Conservation (phyloP, 2,888 invertebrate species). For the Acrobasis suavella region DNA sequence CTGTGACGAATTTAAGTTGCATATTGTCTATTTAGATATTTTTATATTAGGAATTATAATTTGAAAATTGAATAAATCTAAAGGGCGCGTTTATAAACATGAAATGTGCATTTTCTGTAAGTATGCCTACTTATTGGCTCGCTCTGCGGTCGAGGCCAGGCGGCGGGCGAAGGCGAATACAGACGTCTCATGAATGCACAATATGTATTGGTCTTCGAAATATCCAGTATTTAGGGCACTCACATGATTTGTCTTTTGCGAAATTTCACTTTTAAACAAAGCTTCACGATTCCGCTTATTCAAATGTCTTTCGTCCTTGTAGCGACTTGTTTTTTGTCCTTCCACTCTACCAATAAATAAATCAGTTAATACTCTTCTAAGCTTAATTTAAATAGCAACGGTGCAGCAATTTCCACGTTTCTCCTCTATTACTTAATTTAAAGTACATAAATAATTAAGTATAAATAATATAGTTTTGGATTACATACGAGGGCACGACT, state of each 20-base stretch:
- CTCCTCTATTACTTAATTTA: slow-evolving; percentile 55
- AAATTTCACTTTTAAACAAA: neutral
- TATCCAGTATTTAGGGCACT: slow-evolving; percentile 32
- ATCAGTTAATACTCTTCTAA: slow-evolving; percentile 21
- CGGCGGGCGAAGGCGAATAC: slow-evolving; percentile 28
- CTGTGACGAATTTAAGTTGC: too few relatives aligned
- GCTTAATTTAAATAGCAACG: slow-evolving; percentile 39
- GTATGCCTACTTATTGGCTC: neutral
- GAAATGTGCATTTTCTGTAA: slow-evolving; percentile 6
- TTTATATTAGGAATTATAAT: too few relatives aligned
- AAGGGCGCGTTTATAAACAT: too few relatives aligned
- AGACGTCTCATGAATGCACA: slow-evolving; percentile 34
- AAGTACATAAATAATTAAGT: slow-evolving; percentile 50
- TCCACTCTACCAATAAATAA: neutral
- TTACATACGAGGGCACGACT: slow-evolving; percentile 47
- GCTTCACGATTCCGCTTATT: neutral
- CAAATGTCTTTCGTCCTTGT: neutral
- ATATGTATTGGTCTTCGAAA: slow-evolving; percentile 31
- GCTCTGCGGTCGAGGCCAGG: slow-evolving; percentile 30
- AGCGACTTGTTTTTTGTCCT: neutral
- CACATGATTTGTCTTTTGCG: neutral
- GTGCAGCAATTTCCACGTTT: slow-evolving; percentile 47
- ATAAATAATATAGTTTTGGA: slow-evolving; percentile 52
- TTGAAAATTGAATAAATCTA: too few relatives aligned
- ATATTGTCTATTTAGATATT: too few relatives aligned